Percentiles rank a stretch among this genome's conserved stretches.
phyloP scores from a whole-genome alignment of 2,888 invertebrate species.

The Phyllotreta striolata region DNA sequence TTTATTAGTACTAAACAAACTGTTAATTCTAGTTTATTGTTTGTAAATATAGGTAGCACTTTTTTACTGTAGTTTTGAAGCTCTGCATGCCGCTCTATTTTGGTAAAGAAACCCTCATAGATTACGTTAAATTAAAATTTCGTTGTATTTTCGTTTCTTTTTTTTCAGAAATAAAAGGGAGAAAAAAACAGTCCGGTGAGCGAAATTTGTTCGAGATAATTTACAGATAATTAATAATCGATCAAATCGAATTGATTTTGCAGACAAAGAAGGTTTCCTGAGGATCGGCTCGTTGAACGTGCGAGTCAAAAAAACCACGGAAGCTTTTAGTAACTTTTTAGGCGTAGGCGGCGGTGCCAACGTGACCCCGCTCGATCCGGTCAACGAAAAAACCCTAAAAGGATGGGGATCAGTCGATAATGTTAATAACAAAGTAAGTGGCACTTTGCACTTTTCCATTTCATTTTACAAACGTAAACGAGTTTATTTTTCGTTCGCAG shows the following conservation, averaged over 20 bases:
- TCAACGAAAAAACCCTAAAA: slow-evolving; percentile 79
- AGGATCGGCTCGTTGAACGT: slow-evolving; percentile 93
- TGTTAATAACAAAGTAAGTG: slow-evolving; percentile 71
- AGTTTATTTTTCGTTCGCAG: not conserved
- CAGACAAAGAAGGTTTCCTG: slow-evolving; percentile 91
- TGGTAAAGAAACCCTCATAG: too few relatives aligned
- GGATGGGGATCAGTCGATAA: slow-evolving; percentile 92
- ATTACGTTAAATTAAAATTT: slow-evolving; percentile 44
- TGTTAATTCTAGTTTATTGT: too few relatives aligned
- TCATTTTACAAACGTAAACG: not conserved
- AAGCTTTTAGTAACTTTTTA: slow-evolving; percentile 89
- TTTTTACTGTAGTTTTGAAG: not conserved
- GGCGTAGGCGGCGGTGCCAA: slow-evolving; percentile 73
- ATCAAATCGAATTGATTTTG: slow-evolving; percentile 47
- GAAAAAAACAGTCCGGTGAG: slow-evolving; percentile 76
- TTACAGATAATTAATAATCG: slow-evolving; percentile 2
- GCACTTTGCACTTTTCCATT: not conserved
- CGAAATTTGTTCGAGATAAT: slow-evolving; percentile 17
- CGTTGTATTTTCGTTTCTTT: slow-evolving; percentile 55
- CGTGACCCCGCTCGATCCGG: slow-evolving; percentile 55
- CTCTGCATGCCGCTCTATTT: slow-evolving; percentile 29
- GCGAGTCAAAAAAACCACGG: slow-evolving; percentile 90
- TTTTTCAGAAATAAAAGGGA: slow-evolving; percentile 76
- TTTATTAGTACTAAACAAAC: too few relatives aligned
- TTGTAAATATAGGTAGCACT: slow-evolving; percentile 5